phyloP scores from a whole-genome alignment of 2,888 invertebrate genomes.

The Plutella xylostella region DNA sequence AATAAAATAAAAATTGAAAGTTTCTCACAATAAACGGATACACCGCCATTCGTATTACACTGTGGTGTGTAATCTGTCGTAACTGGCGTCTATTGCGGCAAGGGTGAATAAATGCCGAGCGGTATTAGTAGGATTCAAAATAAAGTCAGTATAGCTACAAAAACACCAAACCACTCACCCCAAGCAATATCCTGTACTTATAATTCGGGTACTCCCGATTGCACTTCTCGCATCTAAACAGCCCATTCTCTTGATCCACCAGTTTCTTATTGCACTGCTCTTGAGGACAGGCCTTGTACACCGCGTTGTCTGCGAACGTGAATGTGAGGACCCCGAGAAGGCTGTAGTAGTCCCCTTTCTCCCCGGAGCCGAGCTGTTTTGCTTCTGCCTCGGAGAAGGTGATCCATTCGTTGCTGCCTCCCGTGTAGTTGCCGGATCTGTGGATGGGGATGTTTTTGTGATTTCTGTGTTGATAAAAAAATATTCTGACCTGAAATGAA shows the following conservation, averaged over 20 bases:
- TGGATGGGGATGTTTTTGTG: no score
- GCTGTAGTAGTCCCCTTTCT: conserved; percentile 86
- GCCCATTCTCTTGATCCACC: conserved; percentile 86
- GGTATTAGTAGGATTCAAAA: no score
- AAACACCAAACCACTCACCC: conserved; percentile 78
- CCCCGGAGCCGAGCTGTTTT: conserved; percentile 77
- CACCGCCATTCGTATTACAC: no score
- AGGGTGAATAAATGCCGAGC: no score
- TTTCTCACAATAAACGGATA: no score
- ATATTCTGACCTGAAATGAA: no score
- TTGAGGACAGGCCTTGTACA: conserved; percentile 93
- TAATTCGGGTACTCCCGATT: conserved; percentile 84
- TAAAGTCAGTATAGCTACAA: no score
- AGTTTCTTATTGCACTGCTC: conserved; percentile 96
- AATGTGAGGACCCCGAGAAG: conserved; percentile 83
- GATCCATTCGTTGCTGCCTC: conserved; percentile 75
- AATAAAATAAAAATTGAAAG: no score
- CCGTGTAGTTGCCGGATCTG: conserved; percentile 52
- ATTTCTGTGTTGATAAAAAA: no score
- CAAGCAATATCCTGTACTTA: conserved; percentile 85
- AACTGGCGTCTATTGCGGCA: no score
- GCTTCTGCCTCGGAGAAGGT: conserved; percentile 80
- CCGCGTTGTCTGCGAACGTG: conserved; percentile 83
- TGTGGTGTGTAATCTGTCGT: no score
- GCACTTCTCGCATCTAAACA: conserved; percentile 96